Base-by-base conservation (phyloP, 2,113 vertebrate genomes). In the Pheucticus melanocephalus region DNA sequence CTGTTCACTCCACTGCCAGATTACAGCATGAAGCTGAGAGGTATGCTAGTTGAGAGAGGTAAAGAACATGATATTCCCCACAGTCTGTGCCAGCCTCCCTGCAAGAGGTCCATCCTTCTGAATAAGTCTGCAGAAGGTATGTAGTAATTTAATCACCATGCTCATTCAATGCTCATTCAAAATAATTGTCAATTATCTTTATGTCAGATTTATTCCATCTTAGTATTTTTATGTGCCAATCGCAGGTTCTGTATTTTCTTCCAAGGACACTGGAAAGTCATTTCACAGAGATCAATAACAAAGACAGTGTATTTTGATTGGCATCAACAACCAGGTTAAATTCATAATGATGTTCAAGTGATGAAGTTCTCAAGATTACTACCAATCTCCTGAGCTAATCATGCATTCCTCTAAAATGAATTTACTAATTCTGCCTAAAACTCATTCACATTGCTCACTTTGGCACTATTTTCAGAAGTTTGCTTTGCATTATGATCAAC, bases 341-440 rank as follows among this genome's bases (percentile, higher is more conserved):
- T 70, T 92, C 76, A 47, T 84, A 88, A 39, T 60, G 24, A 40
- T 68, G 51, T 66, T 88, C 75, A 54, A 86, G 31, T 61, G 79
- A 88, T 80, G 33, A 85, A 61, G 50, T 75, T 88, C 88, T 86
- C 59, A 80, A 70, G 66, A 85, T 80, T 80, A 77, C n/a, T 72
- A 88, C 16, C 68, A 90, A 40, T 83, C 63, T 86, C 64, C 47
- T 73, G 60, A 95, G 64, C 39, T 78, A 86, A 80, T 19, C 24
- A 71, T 16, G 27, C 21, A 70, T 65, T 93, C 45, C 73, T 82
- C 37, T 76, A 70, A 94, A 96, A 89, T 42, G 42, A 85, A 64
- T 25, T 92, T 85, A 78, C 23, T 85, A 85, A 88, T 87, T 94
- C 45, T 87, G 64, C 63, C 85, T 51, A 82, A 90, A 93, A 84